Conservation (phyloP, 1,140 invertebrate genomes). For the Bombyx mori region DNA sequence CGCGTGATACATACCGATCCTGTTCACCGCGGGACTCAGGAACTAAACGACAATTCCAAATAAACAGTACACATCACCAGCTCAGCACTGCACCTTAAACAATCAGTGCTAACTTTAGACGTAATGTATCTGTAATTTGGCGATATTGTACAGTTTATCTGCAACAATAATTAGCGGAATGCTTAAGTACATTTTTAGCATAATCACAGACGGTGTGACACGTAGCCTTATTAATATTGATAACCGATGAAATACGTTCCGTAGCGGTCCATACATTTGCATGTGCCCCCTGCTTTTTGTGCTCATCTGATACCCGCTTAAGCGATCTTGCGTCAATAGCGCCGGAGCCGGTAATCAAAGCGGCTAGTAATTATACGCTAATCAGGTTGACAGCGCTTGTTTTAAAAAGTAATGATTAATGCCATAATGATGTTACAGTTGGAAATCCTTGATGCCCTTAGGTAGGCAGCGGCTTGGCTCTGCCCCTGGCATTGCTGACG, state of each 20-base stretch:
- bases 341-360: too few relatives aligned
- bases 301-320: too few relatives aligned
- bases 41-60: not conserved
- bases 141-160: not conserved
- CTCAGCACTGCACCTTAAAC: not conserved
- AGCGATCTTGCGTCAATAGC: too few relatives aligned
- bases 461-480: too few relatives aligned
- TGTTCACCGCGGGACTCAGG: not conserved
- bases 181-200: conserved; percentile 19
- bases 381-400: too few relatives aligned
- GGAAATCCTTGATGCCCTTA: too few relatives aligned
- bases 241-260: conserved; percentile 6
- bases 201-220: conserved; percentile 13
- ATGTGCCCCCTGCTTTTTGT: too few relatives aligned
- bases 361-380: too few relatives aligned
- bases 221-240: conserved; percentile 14
- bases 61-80: not conserved
- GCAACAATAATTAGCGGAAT: conserved; percentile 17
- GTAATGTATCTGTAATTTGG: conserved; percentile 7
- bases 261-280: too few relatives aligned
- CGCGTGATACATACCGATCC: conserved; percentile 14
- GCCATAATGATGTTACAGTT: too few relatives aligned
- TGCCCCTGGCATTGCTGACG: too few relatives aligned
- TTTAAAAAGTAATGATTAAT: too few relatives aligned
- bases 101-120: not conserved